Evolutionary conservation across 1,140 invertebrate genomes (phyloP), one percentile per base, ranked within the genome.

Genomic region (Whitmania pigra): DNA sequence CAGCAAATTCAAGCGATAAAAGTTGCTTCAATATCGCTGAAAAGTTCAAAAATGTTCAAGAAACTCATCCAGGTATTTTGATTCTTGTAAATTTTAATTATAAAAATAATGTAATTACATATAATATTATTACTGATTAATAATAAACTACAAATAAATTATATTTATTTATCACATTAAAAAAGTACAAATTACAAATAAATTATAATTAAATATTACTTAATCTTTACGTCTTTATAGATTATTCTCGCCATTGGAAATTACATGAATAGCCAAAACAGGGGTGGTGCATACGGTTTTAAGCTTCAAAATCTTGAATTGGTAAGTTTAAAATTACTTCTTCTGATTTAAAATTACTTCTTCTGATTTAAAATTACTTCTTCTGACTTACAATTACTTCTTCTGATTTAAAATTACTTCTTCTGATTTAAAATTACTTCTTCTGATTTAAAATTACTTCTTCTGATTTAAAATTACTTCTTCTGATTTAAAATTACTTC

Each of bases 261-360:
- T 63, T 63, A 63, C 18, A 7, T 63, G 57, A 63, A 63, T 18
- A 63, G 57, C 20, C 57, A 63, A 22, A 63, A 63, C 15, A 63
- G 29, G 57, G 57, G 57, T 1, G 57, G 57, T 22, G 57, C 57
- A 4, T 63, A 25, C 15, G 57, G 57, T 31, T 25, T 63, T 31
- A 63, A 17, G 20, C 11, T 63, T 63, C 57, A 63, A 63, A 63
- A 31, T 63, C 57, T 63, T 20, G 57, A 63, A 25, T 63, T 63
- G 57, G 57, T 63, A 63, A 4, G 20, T 63, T 63, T 25, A 7
- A 63, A 63, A 22, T 63, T 63, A 63, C 6, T n/a, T n/a, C n/a
- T n/a, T n/a, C n/a, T n/a, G n/a, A n/a, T n/a, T n/a, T n/a, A n/a
- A n/a, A n/a, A n/a, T n/a, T n/a, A n/a, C n/a, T n/a, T n/a, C n/a